Conservation (phyloP, 1,140 invertebrate genomes). For the Cotesia vestalis region DNA sequence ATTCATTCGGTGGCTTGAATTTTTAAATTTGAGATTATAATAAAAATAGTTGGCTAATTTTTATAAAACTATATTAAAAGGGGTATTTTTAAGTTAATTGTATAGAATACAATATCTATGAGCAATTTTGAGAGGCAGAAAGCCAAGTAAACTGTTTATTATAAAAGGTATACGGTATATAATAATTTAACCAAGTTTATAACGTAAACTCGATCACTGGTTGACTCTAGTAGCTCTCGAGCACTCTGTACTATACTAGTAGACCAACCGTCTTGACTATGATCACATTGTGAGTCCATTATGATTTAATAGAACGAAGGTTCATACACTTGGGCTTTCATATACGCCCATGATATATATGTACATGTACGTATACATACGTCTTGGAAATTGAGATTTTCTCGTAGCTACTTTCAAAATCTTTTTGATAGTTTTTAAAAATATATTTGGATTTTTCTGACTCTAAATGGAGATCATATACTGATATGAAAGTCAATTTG, state of each 20-base stretch:
- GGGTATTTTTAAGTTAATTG: no score
- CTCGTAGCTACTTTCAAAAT: no score
- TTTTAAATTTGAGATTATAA: no score
- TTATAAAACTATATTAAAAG: no score
- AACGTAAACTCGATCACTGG: conserved; percentile 16
- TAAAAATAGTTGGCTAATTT: no score
- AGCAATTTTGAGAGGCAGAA: neutral
- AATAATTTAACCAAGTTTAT: conserved; percentile 1
- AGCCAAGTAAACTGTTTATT: neutral
- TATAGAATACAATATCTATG: no score
- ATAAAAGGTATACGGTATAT: neutral
- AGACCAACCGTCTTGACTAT: conserved; percentile 35
- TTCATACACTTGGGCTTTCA: conserved; percentile 46
- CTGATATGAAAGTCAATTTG: no score
- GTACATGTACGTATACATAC: neutral
- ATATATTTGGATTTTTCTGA: no score
- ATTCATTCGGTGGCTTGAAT: no score
- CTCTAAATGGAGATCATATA: no score
- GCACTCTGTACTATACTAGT: conserved; percentile 16
- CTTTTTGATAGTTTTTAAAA: no score
- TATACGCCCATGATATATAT: conserved; percentile 39
- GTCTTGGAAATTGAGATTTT: no score
- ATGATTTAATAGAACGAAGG: conserved; percentile 61
- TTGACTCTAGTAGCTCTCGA: conserved; percentile 11
- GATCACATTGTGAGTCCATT: conserved; percentile 40